Evolutionary conservation across 2,113 vertebrate species (phyloP).

Genomic region (Colinus virginianus): DNA sequence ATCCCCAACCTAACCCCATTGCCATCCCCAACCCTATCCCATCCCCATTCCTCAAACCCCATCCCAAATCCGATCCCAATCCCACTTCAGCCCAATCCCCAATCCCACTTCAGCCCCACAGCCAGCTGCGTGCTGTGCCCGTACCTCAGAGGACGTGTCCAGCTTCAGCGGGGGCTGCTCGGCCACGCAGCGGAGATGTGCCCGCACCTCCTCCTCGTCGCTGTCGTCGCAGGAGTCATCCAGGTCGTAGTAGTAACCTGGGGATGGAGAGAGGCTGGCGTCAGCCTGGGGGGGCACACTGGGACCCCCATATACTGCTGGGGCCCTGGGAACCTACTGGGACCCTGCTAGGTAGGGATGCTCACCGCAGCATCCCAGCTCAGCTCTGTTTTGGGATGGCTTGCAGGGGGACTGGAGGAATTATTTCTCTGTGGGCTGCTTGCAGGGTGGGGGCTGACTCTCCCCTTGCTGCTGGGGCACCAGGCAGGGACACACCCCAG

Average conservation of each 20-base stretch:
- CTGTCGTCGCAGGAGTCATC: constrained; percentile 98
- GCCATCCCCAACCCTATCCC: neutral
- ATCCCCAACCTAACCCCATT: no score
- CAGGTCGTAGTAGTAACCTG: constrained; percentile 98
- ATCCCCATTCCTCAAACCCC: neutral
- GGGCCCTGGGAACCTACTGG: neutral
- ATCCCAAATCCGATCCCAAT: no score
- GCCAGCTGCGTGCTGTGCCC: neutral
- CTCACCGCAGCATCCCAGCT: fast-evolving
- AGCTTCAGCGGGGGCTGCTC: constrained; percentile 96
- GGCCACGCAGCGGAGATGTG: constrained; percentile 92
- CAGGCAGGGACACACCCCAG: neutral
- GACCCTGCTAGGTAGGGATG: neutral
- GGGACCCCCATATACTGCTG: neutral
- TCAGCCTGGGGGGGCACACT: neutral
- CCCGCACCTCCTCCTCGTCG: constrained; percentile 95
- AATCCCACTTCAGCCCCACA: neutral
- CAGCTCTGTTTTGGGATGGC: fast-evolving
- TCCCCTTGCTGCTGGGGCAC: neutral
- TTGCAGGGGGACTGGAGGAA: neutral
- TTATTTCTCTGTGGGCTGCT: neutral
- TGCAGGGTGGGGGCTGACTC: neutral
- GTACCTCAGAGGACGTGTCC: constrained; percentile 94
- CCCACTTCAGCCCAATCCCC: neutral
- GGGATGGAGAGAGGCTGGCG: neutral